These are phyloP conservation scores for Linhomoeus sp. DNA, from an alignment of 2,888 invertebrate genomes.

Conservation along the genomic window DNA sequence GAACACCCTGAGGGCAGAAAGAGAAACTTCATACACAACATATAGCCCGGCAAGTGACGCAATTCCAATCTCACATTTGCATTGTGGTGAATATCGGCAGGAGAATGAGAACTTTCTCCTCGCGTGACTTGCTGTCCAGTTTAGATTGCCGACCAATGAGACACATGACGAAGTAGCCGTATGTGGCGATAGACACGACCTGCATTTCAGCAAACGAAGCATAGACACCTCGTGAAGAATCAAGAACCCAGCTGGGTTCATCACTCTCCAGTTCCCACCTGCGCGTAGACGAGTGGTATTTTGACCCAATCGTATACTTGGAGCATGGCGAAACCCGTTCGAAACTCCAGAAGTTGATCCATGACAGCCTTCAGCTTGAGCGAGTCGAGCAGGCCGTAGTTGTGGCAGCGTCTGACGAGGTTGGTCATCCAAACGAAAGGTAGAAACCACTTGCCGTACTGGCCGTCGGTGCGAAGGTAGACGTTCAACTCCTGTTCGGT, in stretches of 20 bases:
- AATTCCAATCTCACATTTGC: too few species aligned
- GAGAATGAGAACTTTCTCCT: constrained; percentile 15
- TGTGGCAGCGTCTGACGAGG: constrained; percentile 23
- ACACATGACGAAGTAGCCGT: constrained; percentile 31
- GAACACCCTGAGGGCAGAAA: too few species aligned
- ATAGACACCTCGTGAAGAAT: too few species aligned
- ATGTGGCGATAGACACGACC: constrained; percentile 32
- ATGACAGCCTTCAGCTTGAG: constrained; percentile 27
- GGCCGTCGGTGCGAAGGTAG: constrained; percentile 31
- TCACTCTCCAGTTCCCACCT: too few species aligned
- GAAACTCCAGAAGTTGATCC: constrained; percentile 26
- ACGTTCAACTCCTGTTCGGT: constrained; percentile 30
- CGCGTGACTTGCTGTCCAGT: constrained; percentile 10
- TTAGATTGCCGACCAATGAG: constrained; percentile 31
- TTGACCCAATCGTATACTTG: constrained; percentile 35
- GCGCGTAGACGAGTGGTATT: constrained; percentile 32
- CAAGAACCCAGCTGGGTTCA: too few species aligned
- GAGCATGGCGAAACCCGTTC: constrained; percentile 30
- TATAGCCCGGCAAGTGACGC: too few species aligned
- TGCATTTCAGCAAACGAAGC: constrained; percentile 9
- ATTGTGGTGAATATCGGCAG: background rate
- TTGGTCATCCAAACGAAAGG: constrained; percentile 35
- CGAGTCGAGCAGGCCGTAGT: constrained; percentile 29
- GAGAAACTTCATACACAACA: too few species aligned
- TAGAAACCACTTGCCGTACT: constrained; percentile 37